A percentile compares a stretch with the other conserved stretches of the same genome.
These are phyloP conservation scores for Uropsilus gracilis DNA, from an alignment of 2,113 vertebrate species.

Conservation along the genomic window DNA sequence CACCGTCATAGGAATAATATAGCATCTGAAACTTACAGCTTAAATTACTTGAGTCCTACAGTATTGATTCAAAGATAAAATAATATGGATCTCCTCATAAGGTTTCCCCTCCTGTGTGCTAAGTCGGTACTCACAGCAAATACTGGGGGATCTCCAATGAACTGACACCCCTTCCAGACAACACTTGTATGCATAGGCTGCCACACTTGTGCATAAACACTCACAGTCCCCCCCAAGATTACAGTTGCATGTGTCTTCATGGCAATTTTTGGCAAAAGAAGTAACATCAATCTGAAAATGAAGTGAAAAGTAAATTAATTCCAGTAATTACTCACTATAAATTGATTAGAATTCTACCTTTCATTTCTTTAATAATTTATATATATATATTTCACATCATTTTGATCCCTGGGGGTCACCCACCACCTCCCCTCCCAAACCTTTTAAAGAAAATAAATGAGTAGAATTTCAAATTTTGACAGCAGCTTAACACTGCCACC, in stretches of 20 bases:
- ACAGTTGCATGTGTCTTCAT: constrained; percentile 98
- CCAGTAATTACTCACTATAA: constrained; percentile 51
- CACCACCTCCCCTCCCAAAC: no score
- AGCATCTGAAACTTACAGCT: neutral
- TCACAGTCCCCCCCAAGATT: constrained; percentile 98
- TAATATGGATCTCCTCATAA: neutral
- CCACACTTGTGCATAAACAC: constrained; percentile 97
- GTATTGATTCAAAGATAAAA: neutral
- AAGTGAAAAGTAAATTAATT: constrained; percentile 7
- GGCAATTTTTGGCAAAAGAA: constrained; percentile 98
- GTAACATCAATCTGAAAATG: constrained; percentile 94
- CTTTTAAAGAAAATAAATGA: constrained; percentile 20
- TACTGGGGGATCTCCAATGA: constrained; percentile 93
- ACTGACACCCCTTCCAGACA: constrained; percentile 94
- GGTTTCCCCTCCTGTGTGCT: neutral
- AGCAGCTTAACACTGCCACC: constrained; percentile 17
- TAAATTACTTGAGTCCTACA: neutral
- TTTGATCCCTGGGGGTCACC: no score
- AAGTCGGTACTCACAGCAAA: constrained; percentile 91
- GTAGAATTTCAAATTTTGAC: neutral
- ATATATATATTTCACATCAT: no score
- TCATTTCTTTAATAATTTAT: no score
- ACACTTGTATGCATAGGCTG: constrained; percentile 97
- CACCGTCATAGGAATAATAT: neutral
- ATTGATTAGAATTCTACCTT: constrained; percentile 2